A percentile compares a stretch with the other conserved stretches of the same genome.
phyloP scores from a whole-genome alignment of 2,888 invertebrate species.

The Drosophila bunnanda region DNA sequence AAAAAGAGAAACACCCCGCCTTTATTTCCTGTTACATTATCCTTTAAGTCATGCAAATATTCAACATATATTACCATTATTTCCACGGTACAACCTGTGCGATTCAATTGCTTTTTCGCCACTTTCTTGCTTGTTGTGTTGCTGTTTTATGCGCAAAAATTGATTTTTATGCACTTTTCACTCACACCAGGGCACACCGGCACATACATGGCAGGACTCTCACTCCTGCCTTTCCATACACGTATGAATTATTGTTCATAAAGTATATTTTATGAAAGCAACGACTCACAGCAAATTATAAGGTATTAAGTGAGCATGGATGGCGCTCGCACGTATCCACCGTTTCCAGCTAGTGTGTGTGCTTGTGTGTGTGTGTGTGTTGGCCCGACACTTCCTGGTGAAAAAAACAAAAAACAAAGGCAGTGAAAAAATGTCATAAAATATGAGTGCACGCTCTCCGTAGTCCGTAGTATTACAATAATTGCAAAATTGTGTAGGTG shows the following conservation, averaged over 20 bases:
- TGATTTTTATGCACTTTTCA: constrained; percentile 78
- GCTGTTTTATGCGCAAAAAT: constrained; percentile 73
- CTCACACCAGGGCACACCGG: constrained; percentile 39
- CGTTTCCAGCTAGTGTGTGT: constrained; percentile 26
- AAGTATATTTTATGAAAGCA: constrained; percentile 79
- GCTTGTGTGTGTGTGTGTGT: constrained; percentile 9
- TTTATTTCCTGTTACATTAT: neutral
- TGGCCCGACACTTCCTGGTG: constrained; percentile 51
- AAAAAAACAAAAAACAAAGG: constrained; percentile 12
- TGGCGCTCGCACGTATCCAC: constrained; percentile 61
- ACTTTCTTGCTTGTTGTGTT: constrained; percentile 33
- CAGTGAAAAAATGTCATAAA: constrained; percentile 62
- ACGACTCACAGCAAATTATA: constrained; percentile 77
- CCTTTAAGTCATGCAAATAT: neutral
- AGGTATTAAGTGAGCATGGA: constrained; percentile 75
- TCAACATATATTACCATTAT: neutral
- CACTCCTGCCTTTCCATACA: constrained; percentile 40
- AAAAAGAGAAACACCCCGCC: neutral
- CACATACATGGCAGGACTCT: constrained; percentile 25
- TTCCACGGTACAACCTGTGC: constrained; percentile 12
- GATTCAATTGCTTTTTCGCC: neutral
- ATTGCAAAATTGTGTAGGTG: constrained; percentile 74
- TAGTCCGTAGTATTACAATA: constrained; percentile 64
- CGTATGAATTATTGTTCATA: constrained; percentile 78
- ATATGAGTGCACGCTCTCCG: constrained; percentile 40